These are phyloP conservation scores for Pangasius sanitwongsei DNA, from an alignment of 2,797 vertebrate species.

Conservation along the genomic window DNA sequence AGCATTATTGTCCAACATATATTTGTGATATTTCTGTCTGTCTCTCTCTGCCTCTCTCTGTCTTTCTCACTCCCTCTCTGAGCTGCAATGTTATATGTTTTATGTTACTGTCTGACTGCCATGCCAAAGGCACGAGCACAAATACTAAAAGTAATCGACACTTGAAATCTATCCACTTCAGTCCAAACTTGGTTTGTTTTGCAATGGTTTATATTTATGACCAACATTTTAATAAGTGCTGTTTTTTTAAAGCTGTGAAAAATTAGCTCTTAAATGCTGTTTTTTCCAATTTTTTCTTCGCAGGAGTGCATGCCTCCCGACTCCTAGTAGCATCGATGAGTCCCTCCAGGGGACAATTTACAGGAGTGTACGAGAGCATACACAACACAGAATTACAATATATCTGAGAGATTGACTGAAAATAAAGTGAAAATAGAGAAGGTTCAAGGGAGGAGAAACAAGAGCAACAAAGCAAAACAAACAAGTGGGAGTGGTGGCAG, in stretches of 20 bases:
- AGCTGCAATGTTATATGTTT: background rate
- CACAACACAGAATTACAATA: slow-evolving; percentile 26
- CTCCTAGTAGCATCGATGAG: slow-evolving; percentile 16
- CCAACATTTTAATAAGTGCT: background rate
- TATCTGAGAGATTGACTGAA: slow-evolving; percentile 8
- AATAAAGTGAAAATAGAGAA: slow-evolving; percentile 5
- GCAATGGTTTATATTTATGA: background rate
- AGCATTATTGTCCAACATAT: background rate
- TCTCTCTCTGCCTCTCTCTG: background rate
- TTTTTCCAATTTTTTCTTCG: background rate
- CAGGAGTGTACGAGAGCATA: background rate
- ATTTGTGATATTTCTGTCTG: background rate
- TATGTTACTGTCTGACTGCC: background rate
- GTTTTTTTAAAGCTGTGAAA: background rate
- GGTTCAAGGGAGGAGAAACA: slow-evolving; percentile 6
- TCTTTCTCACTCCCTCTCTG: background rate
- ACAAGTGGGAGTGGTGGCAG: background rate
- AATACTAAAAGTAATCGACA: background rate
- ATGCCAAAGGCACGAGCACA: background rate
- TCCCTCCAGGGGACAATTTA: slow-evolving; percentile 23
- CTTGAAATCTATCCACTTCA: background rate
- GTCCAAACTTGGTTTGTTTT: background rate
- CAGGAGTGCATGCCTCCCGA: background rate
- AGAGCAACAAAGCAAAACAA: slow-evolving; percentile 3
- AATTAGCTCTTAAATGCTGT: background rate